These are phyloP conservation scores for Acromyrmex echinatior DNA, from an alignment of 1,140 invertebrate species.

Conservation along the genomic window DNA sequence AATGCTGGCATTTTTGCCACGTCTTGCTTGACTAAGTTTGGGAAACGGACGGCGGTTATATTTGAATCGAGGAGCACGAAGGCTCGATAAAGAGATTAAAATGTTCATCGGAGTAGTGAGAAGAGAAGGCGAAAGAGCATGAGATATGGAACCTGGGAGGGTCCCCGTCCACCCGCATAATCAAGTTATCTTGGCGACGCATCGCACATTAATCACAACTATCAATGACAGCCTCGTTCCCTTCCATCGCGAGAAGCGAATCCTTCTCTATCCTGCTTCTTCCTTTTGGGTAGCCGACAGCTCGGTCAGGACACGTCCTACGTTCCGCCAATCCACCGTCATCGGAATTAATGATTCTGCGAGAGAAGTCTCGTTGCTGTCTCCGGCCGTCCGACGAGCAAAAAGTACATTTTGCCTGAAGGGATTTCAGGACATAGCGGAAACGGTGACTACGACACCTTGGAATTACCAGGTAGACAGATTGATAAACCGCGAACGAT, in stretches of 20 bases:
- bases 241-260: constrained; percentile 24
- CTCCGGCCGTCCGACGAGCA: constrained; percentile 15
- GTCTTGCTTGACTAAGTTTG: not conserved
- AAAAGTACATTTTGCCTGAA: constrained; percentile 28
- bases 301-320: constrained; percentile 57
- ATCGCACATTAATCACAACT: constrained; percentile 84
- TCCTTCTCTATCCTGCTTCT: constrained; percentile 39
- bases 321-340: constrained; percentile 69
- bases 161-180: constrained; percentile 76
- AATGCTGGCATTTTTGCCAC: constrained; percentile 25
- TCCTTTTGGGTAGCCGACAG: constrained; percentile 46
- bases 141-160: constrained; percentile 39
- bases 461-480: not conserved
- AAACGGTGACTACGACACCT: constrained; percentile 3
- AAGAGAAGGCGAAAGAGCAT: constrained; percentile 25
- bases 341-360: constrained; percentile 78
- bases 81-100: constrained; percentile 54
- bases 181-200: constrained; percentile 79
- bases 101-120: constrained; percentile 52
- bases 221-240: constrained; percentile 80
- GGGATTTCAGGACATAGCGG: constrained; percentile 27
- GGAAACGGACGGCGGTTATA: constrained; percentile 6
- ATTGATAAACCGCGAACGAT: constrained; percentile 13
- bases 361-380: constrained; percentile 57
- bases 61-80: constrained; percentile 42